Base-by-base conservation (phyloP, 2,113 vertebrate genomes). In the Eretmochelys imbricata region DNA sequence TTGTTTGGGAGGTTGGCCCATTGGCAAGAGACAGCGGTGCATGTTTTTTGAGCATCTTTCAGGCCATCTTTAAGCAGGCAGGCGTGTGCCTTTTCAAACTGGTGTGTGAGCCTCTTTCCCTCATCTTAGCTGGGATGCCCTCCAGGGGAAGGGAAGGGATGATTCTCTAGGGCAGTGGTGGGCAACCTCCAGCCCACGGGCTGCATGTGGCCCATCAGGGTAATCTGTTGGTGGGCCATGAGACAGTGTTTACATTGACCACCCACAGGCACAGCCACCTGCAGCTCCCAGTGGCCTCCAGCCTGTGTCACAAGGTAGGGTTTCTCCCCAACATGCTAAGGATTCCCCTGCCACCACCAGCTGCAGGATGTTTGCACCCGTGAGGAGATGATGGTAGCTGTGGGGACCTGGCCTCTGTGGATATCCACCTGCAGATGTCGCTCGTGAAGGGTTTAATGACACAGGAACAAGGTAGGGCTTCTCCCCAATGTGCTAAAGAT, bases 1-100 rank as follows among this genome's bases (percentile, higher is more conserved):
- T 27, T 0, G 0, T 4, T 16, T 14, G 0, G 0, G 0, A 85
- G 31, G n/a, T 5, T 48, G 62, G n/a, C 2, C 55, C 35, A 0
- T 0, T 5, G 50, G 42, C 12, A 42, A 20, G 8, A 51, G 62
- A 81, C 3, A 25, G 50, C 1, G 0, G 2, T 14, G 29, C 0
- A 2, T 10, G 42, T 76, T 76, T 76, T 76, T 46, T 20, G 35
- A 20, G 12, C 82, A 79, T 55, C 10, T 65, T 42, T 50, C 72
- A 93, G 16, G 19, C 51, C 59, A 50, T 38, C 65, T 80, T 93
- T 59, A 38, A 31, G 11, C 4, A 6, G 13, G 17, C 17, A 69
- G 65, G 65, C 17, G 65, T 69, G 1, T 49, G 19, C 20, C 12
- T 87, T 89, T 80, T 87, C 48, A 65, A 59, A 11, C 1, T 46